phyloP scores from a whole-genome alignment of 2,888 invertebrate genomes.

The Hypselothyrea guttata region DNA sequence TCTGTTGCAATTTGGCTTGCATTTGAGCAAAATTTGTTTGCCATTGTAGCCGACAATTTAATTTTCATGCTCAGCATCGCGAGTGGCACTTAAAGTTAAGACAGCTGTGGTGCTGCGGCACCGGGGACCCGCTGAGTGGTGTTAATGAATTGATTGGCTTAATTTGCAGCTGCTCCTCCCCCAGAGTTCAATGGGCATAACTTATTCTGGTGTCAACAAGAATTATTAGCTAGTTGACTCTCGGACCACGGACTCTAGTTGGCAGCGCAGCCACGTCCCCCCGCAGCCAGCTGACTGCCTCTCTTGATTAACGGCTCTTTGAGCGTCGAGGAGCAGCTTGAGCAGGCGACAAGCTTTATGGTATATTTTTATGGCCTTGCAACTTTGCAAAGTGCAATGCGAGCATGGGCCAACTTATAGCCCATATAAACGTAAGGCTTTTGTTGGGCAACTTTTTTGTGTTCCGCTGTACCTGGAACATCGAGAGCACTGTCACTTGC shows the following conservation, averaged over 20 bases:
- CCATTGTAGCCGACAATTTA: constrained; percentile 53
- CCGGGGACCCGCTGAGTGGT: constrained; percentile 4
- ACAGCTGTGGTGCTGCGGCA: background rate
- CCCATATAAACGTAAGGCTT: constrained; percentile 61
- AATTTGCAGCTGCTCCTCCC: constrained; percentile 47
- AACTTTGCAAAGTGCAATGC: constrained; percentile 58
- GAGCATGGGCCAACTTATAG: constrained; percentile 54
- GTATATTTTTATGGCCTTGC: constrained; percentile 67
- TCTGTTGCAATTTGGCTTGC: constrained; percentile 66
- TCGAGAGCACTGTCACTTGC: constrained; percentile 53
- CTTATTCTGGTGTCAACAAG: constrained; percentile 70
- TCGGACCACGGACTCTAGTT: constrained; percentile 30
- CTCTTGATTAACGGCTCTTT: constrained; percentile 66
- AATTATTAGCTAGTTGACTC: constrained; percentile 59
- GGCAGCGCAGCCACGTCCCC: too few relatives aligned
- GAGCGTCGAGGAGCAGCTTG: constrained; percentile 29
- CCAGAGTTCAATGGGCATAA: constrained; percentile 67
- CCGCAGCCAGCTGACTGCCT: constrained; percentile 38
- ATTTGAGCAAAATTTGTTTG: constrained; percentile 56
- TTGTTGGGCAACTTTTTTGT: constrained; percentile 48
- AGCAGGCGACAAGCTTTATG: constrained; percentile 41
- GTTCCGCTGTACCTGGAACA: too few relatives aligned
- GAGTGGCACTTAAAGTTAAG: constrained; percentile 35
- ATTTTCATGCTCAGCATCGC: constrained; percentile 49
- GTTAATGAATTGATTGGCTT: constrained; percentile 77